Conservation (phyloP, 2,888 invertebrate species). For the Erebia ligea region DNA sequence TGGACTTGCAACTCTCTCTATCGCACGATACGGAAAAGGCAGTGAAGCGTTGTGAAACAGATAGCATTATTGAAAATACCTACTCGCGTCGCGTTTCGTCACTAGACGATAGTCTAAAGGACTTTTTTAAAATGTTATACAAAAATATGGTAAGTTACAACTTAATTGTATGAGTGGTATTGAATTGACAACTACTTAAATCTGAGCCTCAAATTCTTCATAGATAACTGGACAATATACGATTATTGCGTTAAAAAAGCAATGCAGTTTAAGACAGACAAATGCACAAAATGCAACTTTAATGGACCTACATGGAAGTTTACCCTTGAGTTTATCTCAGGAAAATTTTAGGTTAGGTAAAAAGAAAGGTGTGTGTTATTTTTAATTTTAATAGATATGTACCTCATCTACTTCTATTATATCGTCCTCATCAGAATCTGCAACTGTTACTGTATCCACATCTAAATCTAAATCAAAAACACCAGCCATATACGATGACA, state of each 20-base stretch:
- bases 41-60: too few relatives aligned
- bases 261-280: neutral
- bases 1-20: too few relatives aligned
- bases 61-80: too few relatives aligned
- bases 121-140: too few relatives aligned
- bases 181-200: neutral
- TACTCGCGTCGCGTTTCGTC: too few relatives aligned
- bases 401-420: conserved; percentile 94
- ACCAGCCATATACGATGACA: conserved; percentile 89
- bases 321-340: conserved; percentile 41
- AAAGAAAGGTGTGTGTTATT: conserved; percentile 1
- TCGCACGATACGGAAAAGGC: too few relatives aligned
- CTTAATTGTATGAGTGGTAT: too few relatives aligned
- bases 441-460: conserved; percentile 84
- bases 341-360: conserved; percentile 31
- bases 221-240: neutral
- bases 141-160: too few relatives aligned
- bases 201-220: neutral
- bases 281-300: neutral
- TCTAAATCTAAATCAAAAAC: conserved; percentile 96
- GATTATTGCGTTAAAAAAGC: neutral
- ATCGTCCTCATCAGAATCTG: conserved; percentile 94
- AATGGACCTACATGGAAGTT: conserved; percentile 18
- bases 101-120: too few relatives aligned
- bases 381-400: conserved; percentile 58